Conservation (phyloP, 2,888 invertebrate species). For the Philereme vetulata region DNA sequence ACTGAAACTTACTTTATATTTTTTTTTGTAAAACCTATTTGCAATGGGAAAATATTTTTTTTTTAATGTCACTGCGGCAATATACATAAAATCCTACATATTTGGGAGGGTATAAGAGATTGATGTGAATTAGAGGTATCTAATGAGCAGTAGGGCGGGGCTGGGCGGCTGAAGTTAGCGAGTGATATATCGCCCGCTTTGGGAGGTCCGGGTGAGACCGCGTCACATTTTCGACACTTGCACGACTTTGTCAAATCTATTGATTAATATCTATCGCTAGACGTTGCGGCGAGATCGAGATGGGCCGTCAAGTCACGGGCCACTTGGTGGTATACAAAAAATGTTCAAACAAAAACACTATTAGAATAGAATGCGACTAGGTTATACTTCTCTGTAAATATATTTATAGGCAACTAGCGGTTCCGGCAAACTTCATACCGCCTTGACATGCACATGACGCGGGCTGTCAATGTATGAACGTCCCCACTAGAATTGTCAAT, state of each 20-base stretch:
- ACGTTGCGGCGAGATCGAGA: constrained; percentile 56
- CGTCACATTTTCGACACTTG: constrained; percentile 80
- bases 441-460: too few relatives aligned
- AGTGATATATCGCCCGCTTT: constrained; percentile 78
- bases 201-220: constrained; percentile 72
- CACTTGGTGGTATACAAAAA: constrained; percentile 33
- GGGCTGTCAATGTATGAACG: too few relatives aligned
- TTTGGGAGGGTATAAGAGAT: constrained; percentile 61
- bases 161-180: constrained; percentile 63
- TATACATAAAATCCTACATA: constrained; percentile 44
- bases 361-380: not conserved
- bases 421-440: too few relatives aligned
- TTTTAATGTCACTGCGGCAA: constrained; percentile 10
- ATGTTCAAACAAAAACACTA: not conserved
- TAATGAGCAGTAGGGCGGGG: constrained; percentile 77
- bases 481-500: too few relatives aligned
- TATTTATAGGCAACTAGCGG: too few relatives aligned
- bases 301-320: constrained; percentile 47
- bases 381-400: too few relatives aligned
- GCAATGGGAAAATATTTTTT: too few relatives aligned
- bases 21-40: too few relatives aligned
- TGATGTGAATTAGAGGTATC: constrained; percentile 73
- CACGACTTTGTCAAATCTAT: constrained; percentile 78
- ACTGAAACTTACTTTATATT: too few relatives aligned
- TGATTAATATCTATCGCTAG: constrained; percentile 74